A percentile compares a stretch with the other conserved stretches of the same genome.
These are phyloP conservation scores for Ameiurus melas DNA, from an alignment of 2,113 vertebrate genomes.

Conservation along the genomic window DNA sequence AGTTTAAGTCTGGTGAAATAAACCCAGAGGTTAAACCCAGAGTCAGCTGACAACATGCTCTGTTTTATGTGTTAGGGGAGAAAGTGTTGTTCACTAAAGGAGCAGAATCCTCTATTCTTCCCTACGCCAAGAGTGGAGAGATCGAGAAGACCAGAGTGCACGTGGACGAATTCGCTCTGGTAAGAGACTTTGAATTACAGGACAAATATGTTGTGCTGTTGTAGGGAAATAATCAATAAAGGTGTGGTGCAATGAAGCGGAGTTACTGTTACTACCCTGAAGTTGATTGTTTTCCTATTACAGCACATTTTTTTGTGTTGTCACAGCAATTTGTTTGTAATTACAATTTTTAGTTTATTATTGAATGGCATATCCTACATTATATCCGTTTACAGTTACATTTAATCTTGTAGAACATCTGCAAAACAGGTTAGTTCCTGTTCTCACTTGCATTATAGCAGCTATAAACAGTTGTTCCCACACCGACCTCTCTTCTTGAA, in stretches of 20 bases:
- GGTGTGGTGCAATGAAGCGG: neutral
- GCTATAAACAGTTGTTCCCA: neutral
- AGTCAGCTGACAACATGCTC: neutral
- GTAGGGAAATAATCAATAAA: neutral
- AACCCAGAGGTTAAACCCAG: neutral
- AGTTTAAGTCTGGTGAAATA: neutral
- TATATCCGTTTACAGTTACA: neutral
- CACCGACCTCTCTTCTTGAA: neutral
- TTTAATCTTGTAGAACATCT: neutral
- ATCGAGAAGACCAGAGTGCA: constrained; percentile 92
- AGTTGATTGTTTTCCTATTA: neutral
- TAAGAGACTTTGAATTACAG: constrained; percentile 64
- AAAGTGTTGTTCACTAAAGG: constrained; percentile 93
- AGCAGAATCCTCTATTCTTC: constrained; percentile 92
- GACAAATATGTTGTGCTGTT: neutral
- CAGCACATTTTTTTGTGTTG: neutral
- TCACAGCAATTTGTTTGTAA: neutral
- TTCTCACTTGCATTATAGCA: neutral
- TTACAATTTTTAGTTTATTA: neutral
- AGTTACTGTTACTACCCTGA: neutral
- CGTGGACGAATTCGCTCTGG: constrained; percentile 96
- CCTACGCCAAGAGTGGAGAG: constrained; percentile 83
- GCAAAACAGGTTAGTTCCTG: neutral
- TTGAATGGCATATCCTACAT: neutral
- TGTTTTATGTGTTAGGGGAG: constrained; percentile 72